Conservation (phyloP, 2,113 vertebrate genomes). For the Xiphias gladius region DNA sequence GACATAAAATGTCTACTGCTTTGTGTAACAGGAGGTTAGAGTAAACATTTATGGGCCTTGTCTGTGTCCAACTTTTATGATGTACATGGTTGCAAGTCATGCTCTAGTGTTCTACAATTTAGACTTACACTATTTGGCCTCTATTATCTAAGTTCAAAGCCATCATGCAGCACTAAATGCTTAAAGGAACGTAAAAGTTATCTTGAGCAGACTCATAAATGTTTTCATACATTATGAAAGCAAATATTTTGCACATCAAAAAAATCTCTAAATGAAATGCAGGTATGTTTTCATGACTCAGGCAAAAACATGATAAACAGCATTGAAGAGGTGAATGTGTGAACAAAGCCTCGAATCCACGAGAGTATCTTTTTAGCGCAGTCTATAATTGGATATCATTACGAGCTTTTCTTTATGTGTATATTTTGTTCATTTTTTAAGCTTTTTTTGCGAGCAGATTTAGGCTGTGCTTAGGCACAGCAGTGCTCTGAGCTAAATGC, state of each 20-base stretch:
- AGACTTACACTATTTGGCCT: background rate
- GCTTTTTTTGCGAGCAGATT: background rate
- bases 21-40: background rate
- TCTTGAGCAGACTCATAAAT: background rate
- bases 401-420: too few species aligned
- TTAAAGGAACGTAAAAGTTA: background rate
- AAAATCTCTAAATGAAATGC: background rate
- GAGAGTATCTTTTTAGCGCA: background rate
- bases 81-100: background rate
- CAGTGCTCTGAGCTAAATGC: background rate
- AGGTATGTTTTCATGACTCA: too few species aligned
- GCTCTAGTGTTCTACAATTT: background rate
- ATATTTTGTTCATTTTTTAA: too few species aligned
- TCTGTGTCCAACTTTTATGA: background rate
- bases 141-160: background rate
- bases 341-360: background rate
- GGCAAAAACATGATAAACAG: background rate
- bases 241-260: background rate
- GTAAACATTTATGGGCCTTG: background rate
- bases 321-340: background rate
- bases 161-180: background rate
- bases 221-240: constrained; percentile 15
- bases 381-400: too few species aligned
- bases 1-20: background rate
- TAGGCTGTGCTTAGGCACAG: too few species aligned